These are phyloP conservation scores for Rhopalosiphum nymphaeae DNA, from an alignment of 2,888 invertebrate species.

Conservation along the genomic window DNA sequence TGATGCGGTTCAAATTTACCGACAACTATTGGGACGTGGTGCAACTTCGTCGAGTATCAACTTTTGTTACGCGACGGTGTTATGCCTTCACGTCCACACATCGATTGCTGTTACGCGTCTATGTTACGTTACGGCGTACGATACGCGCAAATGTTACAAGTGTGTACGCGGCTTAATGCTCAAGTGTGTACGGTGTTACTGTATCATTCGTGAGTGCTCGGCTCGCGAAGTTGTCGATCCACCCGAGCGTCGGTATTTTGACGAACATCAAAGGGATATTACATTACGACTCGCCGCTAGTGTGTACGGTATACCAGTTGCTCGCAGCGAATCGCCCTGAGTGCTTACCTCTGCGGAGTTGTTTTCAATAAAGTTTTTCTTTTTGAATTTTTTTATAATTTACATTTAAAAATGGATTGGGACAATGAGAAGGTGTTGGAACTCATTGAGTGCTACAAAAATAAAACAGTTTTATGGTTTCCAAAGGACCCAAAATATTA, in stretches of 20 bases:
- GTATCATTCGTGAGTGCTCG: too few relatives aligned
- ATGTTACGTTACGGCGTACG: slow-evolving; percentile 19
- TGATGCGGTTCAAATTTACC: slow-evolving; percentile 24
- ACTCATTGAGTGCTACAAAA: background rate
- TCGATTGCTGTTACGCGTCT: slow-evolving; percentile 1
- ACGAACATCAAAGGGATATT: too few relatives aligned
- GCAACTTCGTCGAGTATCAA: slow-evolving; percentile 24
- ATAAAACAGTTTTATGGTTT: slow-evolving; percentile 3
- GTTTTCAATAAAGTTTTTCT: background rate
- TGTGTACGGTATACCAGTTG: slow-evolving; percentile 19
- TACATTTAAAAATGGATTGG: slow-evolving; percentile 6
- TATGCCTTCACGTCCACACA: slow-evolving; percentile 21
- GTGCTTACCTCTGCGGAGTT: background rate
- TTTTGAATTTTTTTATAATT: background rate
- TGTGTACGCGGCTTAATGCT: slow-evolving; percentile 1
- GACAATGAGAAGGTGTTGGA: slow-evolving; percentile 14
- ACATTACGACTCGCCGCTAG: background rate
- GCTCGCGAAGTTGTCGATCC: too few relatives aligned
- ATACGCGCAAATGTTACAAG: slow-evolving; percentile 6
- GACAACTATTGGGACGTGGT: slow-evolving; percentile 9
- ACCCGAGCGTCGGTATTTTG: too few relatives aligned
- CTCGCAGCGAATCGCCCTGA: slow-evolving; percentile 9
- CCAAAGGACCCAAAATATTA: slow-evolving; percentile 16
- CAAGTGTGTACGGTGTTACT: too few relatives aligned
- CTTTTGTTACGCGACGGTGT: slow-evolving; percentile 21